Evolutionary conservation across 1,140 invertebrate species (phyloP).

Genomic region (Drosophila insularis): DNA sequence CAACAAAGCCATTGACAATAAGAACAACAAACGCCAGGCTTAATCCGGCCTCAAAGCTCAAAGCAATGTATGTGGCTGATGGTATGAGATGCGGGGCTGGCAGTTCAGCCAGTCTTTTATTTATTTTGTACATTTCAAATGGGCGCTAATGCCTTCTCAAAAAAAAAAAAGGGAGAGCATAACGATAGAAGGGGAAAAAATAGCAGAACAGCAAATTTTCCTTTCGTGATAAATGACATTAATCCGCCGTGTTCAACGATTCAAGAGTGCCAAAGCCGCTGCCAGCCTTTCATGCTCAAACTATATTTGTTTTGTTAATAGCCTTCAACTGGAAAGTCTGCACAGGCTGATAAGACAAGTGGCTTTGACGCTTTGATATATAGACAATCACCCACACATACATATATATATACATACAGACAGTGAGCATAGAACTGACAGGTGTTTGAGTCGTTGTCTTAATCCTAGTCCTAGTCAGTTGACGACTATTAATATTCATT

Average conservation of each 20-base stretch:
- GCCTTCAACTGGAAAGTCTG: conserved; percentile 59
- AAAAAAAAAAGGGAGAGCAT: background rate
- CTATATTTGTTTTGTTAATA: conserved; percentile 80
- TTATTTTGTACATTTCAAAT: conserved; percentile 77
- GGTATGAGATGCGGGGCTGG: background rate
- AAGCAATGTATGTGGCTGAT: conserved; percentile 6
- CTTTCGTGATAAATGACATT: conserved; percentile 75
- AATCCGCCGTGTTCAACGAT: conserved; percentile 75
- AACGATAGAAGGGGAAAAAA: background rate
- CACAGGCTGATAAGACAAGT: conserved; percentile 74
- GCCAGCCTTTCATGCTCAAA: conserved; percentile 61
- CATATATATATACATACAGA: conserved; percentile 20
- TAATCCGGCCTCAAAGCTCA: conserved; percentile 44
- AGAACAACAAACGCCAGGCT: conserved; percentile 49
- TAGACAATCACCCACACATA: conserved; percentile 24
- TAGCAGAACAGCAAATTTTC: conserved; percentile 7
- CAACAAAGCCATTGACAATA: conserved; percentile 47
- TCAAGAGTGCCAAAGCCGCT: conserved; percentile 61
- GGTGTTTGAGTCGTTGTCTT: conserved; percentile 7
- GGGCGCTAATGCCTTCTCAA: conserved; percentile 49
- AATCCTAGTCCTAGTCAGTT: conserved; percentile 43
- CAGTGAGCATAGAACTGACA: background rate
- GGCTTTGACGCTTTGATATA: conserved; percentile 75
- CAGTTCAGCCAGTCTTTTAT: conserved; percentile 49
- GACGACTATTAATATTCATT: conserved; percentile 61